Base-by-base conservation (phyloP, 2,888 invertebrate species). In the Allacma fusca region DNA sequence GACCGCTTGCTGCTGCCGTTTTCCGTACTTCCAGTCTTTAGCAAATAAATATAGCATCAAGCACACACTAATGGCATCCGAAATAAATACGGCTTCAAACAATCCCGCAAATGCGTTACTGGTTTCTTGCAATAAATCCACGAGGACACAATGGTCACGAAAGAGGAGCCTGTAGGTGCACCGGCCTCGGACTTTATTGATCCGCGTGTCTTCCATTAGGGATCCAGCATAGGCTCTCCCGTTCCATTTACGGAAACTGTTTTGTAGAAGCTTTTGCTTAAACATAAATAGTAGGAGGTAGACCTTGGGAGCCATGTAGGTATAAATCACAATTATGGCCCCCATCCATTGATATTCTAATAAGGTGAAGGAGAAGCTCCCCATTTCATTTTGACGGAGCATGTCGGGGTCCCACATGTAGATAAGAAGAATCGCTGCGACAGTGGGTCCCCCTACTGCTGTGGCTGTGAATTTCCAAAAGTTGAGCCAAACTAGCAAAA, bases 181-280 rank as follows among this genome's bases (percentile, higher is more conserved):
- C 7, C 73, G 28, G 2, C 73, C 73, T 24, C 40, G 21, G 62
- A 23, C 7, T 21, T 73, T 62, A 24, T 73, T 62, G n/a, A 59
- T 62, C 19, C 57, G 59, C 1, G 73, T 73, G 62, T 73, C 73
- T 21, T 62, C 64, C 73, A 73, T 73, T 1, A 73, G 62, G 19
- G 24, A n/a, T n/a, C 34, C 40, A 1, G 73, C 62, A 59, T 73
- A 73, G 21, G 23, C 62, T 59, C 73, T 62, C 7, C 73, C 73
- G 62, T 73, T 73, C 73, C 73, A 73, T 62, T 73, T 73, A 19
- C 29, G 28, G 29, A 73, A 62, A 29, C 73, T 62, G 28, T 73
- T 73, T n/a, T 62, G 73, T 1, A 73, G 62, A 1, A 73, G 40
- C n/a, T 62, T 73, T n/a, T 73, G 73, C n/a, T 59, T 21, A 23